Conservation (phyloP, 2,888 invertebrate genomes). For the Trichogramma evanescens region DNA sequence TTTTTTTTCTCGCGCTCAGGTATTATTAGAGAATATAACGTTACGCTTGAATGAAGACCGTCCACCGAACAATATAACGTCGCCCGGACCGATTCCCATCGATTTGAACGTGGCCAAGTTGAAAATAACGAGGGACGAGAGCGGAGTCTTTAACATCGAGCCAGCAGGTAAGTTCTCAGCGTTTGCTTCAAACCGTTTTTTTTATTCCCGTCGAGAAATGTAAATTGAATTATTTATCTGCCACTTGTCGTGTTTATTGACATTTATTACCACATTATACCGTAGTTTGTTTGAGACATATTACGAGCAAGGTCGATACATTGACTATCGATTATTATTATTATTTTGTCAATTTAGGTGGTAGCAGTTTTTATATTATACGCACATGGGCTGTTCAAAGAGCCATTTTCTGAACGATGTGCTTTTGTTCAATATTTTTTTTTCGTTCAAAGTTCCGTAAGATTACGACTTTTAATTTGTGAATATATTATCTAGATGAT, state of each 20-base stretch:
- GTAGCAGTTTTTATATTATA: too few species aligned
- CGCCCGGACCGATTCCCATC: constrained; percentile 74
- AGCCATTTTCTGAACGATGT: too few species aligned
- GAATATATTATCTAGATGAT: not conserved
- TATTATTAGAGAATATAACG: constrained; percentile 67
- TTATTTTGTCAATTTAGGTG: too few species aligned
- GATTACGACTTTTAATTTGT: too few species aligned
- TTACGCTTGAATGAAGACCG: constrained; percentile 77
- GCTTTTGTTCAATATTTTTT: too few species aligned
- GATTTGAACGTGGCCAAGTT: constrained; percentile 67
- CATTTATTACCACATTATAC: not conserved
- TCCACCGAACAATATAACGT: constrained; percentile 70
- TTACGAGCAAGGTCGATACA: too few species aligned
- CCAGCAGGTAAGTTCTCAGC: constrained; percentile 48
- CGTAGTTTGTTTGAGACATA: too few species aligned
- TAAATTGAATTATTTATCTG: constrained; percentile 24
- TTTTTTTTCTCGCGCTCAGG: constrained; percentile 47
- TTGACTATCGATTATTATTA: too few species aligned
- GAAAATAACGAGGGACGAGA: constrained; percentile 62
- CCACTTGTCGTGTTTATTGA: constrained; percentile 30
- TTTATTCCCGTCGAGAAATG: not conserved
- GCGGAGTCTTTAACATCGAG: constrained; percentile 68
- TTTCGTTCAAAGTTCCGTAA: too few species aligned
- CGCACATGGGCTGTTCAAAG: too few species aligned
- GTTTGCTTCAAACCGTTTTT: not conserved